Base-by-base conservation (phyloP, 1,140 invertebrate species). In the Triops longicaudatus region DNA sequence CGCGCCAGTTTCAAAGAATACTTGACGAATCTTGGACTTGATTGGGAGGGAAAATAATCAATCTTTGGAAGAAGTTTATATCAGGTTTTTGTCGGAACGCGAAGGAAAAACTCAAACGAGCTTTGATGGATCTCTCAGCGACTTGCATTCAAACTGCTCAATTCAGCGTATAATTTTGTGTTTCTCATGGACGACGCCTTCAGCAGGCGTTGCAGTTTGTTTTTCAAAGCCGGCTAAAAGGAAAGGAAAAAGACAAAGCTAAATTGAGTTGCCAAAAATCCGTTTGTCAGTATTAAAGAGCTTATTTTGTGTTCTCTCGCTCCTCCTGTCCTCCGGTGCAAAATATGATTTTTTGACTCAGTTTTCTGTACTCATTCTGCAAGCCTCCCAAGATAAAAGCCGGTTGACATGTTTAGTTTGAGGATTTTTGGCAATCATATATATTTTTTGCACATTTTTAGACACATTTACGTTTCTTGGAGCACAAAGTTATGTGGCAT, bases 241-340 rank as follows among this genome's bases (percentile, higher is more conserved):
- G 17, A 44, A 44, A 1, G 3, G 17, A 12, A 22, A 63, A 63
- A 63, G 14, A n/a, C 50, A 63, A 63, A 63, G 22, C 17, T 0
- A 22, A 63, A 63, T 63, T 63, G 50, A 63, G 50, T 63, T 63
- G 50, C 50, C 50, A 63, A 63, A 63, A 63, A 63, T 63, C 50
- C 50, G 50, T 63, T n/a, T 63, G 50, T 63, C 50, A 63, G 50
- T 63, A 63, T 63, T 63, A 63, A 63, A 63, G 50, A 63, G 50
- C 50, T 63, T 63, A 63, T 63, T 63, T 63, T 63, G 14, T 63
- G 50, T 63, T 63, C 50, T 37, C 7, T 4, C 31, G 31, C 31
- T 37, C 31, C 31, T 37, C 31, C 31, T 37, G 2, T 37, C 2
- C 31, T 63, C 50, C 50, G 50, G 50, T 63, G 50, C 50, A 63